These are phyloP conservation scores for Gambelia wislizenii DNA, from an alignment of 2,797 vertebrate genomes.

Conservation along the genomic window DNA sequence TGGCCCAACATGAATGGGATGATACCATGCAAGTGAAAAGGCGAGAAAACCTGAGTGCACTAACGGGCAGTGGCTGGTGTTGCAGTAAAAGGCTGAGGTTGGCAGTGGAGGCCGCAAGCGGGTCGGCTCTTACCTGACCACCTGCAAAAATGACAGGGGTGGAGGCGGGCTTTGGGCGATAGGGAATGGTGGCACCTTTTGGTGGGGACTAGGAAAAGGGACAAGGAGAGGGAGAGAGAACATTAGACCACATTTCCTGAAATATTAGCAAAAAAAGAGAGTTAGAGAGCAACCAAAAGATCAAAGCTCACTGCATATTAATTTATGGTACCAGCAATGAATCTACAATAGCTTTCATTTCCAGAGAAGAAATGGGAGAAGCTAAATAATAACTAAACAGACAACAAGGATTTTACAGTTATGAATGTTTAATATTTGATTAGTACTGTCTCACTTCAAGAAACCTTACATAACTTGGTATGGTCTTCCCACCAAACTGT, in stretches of 20 bases:
- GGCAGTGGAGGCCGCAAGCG: slow-evolving; percentile 97
- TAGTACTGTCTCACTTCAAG: not conserved
- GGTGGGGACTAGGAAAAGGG: slow-evolving; percentile 97
- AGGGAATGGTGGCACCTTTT: slow-evolving; percentile 99
- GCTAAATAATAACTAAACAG: not conserved
- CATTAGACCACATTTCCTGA: slow-evolving; percentile 81
- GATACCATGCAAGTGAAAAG: slow-evolving; percentile 86
- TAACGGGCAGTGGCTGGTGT: slow-evolving; percentile 99
- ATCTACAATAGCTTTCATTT: slow-evolving; percentile 22
- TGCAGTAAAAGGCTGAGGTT: slow-evolving; percentile 99
- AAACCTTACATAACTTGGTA: not conserved
- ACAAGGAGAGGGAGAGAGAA: slow-evolving; percentile 87
- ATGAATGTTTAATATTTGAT: not conserved
- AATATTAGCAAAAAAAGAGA: slow-evolving; percentile 57
- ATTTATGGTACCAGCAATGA: not conserved
- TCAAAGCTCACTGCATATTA: not conserved
- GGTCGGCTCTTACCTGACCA: slow-evolving; percentile 99
- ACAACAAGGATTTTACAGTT: slow-evolving; percentile 6
- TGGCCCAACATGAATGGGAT: slow-evolving; percentile 65
- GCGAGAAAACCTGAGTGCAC: slow-evolving; percentile 95
- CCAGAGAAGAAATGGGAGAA: slow-evolving; percentile 48
- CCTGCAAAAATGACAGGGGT: slow-evolving; percentile 99
- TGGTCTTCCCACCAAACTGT: not conserved
- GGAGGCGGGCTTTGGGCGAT: slow-evolving; percentile 99
- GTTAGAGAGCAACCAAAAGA: slow-evolving; percentile 67